A percentile compares a stretch with the other conserved stretches of the same genome.
Evolutionary conservation across 2,113 vertebrate genomes (phyloP).

Genomic region (Hippolais icterina): DNA sequence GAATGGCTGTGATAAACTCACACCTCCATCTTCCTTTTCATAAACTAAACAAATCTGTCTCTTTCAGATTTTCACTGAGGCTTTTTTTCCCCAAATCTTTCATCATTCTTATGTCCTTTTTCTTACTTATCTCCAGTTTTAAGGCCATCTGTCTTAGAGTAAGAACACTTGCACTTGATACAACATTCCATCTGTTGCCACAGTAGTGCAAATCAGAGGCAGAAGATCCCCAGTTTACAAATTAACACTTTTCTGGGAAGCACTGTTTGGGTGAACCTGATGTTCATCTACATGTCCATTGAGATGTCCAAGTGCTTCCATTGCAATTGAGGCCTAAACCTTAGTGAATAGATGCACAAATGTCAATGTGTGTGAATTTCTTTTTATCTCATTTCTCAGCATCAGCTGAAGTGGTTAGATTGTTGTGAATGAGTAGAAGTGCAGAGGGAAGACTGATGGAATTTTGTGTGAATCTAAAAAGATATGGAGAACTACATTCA

Average conservation of each 20-base stretch:
- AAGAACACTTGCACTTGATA: slow-evolving; percentile 4
- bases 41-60: background rate
- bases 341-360: background rate
- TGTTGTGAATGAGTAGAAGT: background rate
- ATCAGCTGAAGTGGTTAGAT: background rate
- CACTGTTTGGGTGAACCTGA: background rate
- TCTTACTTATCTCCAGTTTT: slow-evolving; percentile 2
- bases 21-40: background rate
- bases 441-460: background rate
- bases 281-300: background rate
- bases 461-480: background rate
- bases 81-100: background rate
- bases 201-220: background rate
- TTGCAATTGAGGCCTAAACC: background rate
- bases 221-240: background rate
- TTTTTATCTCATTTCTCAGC: background rate
- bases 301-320: background rate
- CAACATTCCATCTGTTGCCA: background rate
- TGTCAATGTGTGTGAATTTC: background rate
- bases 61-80: background rate
- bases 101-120: background rate
- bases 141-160: slow-evolving; percentile 19
- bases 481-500: background rate
- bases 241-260: background rate
- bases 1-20: background rate